A percentile compares a stretch with the other conserved stretches of the same genome.
Evolutionary conservation across 2,888 invertebrate species (phyloP).

Genomic region (Auanema freiburgensis): DNA sequence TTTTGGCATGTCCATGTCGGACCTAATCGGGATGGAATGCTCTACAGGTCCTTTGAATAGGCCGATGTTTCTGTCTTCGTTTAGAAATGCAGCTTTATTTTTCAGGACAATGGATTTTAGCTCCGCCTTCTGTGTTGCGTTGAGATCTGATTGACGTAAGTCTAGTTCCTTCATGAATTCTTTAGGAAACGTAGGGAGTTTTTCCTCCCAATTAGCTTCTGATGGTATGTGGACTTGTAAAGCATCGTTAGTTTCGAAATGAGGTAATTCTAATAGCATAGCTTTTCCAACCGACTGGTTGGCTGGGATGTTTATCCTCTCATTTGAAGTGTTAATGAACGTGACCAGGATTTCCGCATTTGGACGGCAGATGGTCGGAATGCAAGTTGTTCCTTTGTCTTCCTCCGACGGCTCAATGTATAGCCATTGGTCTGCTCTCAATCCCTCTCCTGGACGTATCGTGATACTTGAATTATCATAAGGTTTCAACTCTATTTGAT

Average conservation of each 20-base stretch:
- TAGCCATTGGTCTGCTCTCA: too few species aligned
- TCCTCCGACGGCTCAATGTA: too few species aligned
- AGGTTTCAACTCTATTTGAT: too few species aligned
- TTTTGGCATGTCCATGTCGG: conserved; percentile 5
- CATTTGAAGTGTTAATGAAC: background rate
- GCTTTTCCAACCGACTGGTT: too few species aligned
- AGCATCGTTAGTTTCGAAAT: too few species aligned
- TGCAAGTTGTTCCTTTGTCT: too few species aligned
- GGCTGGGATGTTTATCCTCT: too few species aligned
- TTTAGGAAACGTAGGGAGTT: background rate
- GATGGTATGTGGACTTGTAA: background rate
- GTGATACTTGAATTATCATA: too few species aligned
- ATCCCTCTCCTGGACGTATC: too few species aligned
- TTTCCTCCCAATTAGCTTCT: conserved; percentile 11
- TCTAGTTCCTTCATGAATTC: conserved; percentile 1
- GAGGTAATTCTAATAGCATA: too few species aligned
- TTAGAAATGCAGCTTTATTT: conserved; percentile 5
- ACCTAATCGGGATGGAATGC: conserved; percentile 7
- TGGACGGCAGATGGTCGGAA: background rate
- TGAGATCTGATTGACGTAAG: background rate
- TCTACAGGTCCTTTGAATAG: conserved; percentile 8
- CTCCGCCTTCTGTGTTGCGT: background rate
- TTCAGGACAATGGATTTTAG: background rate
- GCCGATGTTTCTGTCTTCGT: conserved; percentile 6
- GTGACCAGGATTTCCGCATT: background rate